Evolutionary conservation across 2,797 vertebrate species (phyloP), one percentile per base, ranked within the genome.

Genomic region (Lates japonicus): DNA sequence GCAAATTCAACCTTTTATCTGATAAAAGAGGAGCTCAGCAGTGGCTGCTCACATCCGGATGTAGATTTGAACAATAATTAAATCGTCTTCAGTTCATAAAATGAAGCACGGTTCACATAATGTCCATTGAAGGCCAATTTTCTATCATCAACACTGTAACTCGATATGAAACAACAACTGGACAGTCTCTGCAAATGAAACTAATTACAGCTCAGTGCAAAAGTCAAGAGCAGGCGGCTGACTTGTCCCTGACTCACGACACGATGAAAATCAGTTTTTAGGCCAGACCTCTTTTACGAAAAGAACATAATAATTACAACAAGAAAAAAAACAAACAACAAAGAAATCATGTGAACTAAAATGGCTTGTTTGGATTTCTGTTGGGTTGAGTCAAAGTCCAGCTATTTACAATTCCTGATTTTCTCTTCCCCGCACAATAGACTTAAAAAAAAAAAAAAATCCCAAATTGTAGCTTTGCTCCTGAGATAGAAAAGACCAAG

Each of bases 111-210:
- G 69, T 54, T 59, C 61, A 74, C 79, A 95, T 90, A 91, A 88
- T 88, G 86, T 94, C 94, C 95, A 95, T 95, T 94, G 95, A 96
- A 95, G 93, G 93, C 87, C 95, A 95, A 96, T 97, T 97, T 96
- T 94, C 93, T 94, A 80, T 96, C 94, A 97, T 97, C 97, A 95
- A 92, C 94, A 92, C 91, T 94, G 96, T 96, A 97, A 97, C 74
- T 93, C 84, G 95, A 97, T 96, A 96, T 95, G 91, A 94, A 95
- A 95, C 95, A 96, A 96, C 96, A 96, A 95, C 95, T 96, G 96
- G 94, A 94, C 95, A 94, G 94, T 95, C 94, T 82, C 73, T 81
- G 92, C 92, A 93, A 93, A 94, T 91, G 81, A 95, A 37, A 96
- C 96, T 95, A 94, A 96, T 97, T 96, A 96, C 93, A 90, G 87